A percentile compares a stretch with the other conserved stretches of the same genome.
phyloP scores from a whole-genome alignment of 2,888 invertebrate species.

The Perdita meconis region DNA sequence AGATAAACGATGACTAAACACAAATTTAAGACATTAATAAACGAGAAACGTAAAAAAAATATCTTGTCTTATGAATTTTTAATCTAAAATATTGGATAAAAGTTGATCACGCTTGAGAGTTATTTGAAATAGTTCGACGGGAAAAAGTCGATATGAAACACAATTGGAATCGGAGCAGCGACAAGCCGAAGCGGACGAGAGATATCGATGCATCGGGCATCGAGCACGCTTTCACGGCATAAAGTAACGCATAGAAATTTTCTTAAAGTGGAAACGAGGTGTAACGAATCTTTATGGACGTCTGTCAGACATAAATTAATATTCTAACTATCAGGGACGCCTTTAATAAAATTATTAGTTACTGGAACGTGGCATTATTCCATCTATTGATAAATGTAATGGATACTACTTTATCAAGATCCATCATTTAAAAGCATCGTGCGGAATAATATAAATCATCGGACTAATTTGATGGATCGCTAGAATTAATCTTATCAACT shows the following conservation, averaged over 20 bases:
- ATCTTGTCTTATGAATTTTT: no score
- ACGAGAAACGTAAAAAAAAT: no score
- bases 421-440: not conserved
- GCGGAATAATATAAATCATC: no score
- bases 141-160: not conserved
- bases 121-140: not conserved
- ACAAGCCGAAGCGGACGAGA: not conserved
- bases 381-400: no score
- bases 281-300: conserved; percentile 11
- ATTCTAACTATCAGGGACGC: not conserved
- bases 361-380: no score
- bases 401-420: not conserved
- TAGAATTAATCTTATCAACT: no score
- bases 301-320: conserved; percentile 5
- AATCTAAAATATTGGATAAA: no score
- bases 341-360: not conserved
- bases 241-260: conserved; percentile 27
- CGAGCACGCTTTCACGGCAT: conserved; percentile 40
- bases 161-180: conserved; percentile 41
- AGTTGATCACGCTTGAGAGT: no score
- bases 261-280: conserved; percentile 13
- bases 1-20: no score
- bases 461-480: no score
- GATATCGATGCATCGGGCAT: conserved; percentile 17
- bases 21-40: no score